These are phyloP conservation scores for Caiman crocodilus DNA, from an alignment of 2,797 vertebrate species.

Conservation along the genomic window DNA sequence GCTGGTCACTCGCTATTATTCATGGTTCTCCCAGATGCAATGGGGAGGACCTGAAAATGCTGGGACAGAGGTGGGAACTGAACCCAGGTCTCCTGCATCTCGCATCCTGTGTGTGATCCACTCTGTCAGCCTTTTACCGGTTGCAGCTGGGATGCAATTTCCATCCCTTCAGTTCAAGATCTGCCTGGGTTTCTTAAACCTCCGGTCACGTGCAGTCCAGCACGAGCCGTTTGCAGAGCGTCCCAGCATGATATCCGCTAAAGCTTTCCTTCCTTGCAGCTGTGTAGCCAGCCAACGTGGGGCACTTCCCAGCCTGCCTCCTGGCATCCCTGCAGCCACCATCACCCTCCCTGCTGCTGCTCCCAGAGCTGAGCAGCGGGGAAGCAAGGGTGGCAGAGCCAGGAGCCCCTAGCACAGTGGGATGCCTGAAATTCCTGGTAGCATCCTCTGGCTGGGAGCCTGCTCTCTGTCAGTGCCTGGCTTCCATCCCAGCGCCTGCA, in stretches of 20 bases:
- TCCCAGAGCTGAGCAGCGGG: background rate
- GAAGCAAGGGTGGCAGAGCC: background rate
- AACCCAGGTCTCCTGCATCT: background rate
- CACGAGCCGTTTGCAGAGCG: no score
- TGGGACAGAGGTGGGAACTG: background rate
- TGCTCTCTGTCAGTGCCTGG: background rate
- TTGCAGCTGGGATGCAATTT: no score
- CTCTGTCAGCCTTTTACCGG: background rate
- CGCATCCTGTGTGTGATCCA: background rate
- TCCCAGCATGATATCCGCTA: no score
- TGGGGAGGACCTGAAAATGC: no score
- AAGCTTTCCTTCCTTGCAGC: no score
- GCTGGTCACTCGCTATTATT: background rate
- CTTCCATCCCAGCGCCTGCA: background rate
- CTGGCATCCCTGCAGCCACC: background rate
- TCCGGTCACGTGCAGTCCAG: no score
- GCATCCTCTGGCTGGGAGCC: background rate
- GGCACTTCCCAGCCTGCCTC: no score
- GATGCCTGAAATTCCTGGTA: constrained; percentile 52
- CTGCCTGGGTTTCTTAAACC: no score
- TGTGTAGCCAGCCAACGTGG: no score
- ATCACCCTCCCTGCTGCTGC: no score
- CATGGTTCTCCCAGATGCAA: background rate
- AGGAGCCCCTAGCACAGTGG: background rate
- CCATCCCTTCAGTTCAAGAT: no score